Conservation (phyloP, 1,140 invertebrate genomes). For the Lordiphosa stackelbergi region DNA sequence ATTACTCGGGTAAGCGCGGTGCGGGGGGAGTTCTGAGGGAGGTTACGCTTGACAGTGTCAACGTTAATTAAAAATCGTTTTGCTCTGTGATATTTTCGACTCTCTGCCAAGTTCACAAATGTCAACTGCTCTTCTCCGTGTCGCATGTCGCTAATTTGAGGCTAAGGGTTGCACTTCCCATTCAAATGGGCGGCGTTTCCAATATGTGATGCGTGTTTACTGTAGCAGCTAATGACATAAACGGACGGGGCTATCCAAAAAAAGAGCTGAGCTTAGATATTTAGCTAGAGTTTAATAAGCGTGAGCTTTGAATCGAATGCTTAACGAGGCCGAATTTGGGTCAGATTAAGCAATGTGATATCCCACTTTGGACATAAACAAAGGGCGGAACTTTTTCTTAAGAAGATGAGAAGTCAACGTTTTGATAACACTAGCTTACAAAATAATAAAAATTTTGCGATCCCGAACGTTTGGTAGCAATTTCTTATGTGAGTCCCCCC, state of each 20-base stretch:
- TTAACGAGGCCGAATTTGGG: neutral
- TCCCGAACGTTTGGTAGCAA: too few relatives aligned
- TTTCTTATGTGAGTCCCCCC: too few relatives aligned
- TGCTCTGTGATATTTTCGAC: constrained; percentile 51
- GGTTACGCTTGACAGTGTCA: constrained; percentile 59
- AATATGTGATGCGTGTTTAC: constrained; percentile 41
- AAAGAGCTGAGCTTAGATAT: constrained; percentile 9
- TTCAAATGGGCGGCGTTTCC: constrained; percentile 33
- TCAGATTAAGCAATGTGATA: neutral
- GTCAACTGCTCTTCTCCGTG: constrained; percentile 30
- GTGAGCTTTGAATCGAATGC: constrained; percentile 30
- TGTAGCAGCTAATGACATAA: constrained; percentile 45
- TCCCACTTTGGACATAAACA: too few relatives aligned
- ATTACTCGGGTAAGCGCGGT: constrained; percentile 81
- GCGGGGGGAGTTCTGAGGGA: neutral
- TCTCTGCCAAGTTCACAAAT: constrained; percentile 58
- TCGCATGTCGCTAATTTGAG: constrained; percentile 63
- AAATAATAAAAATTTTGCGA: too few relatives aligned
- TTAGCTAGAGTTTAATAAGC: constrained; percentile 37
- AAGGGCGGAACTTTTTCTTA: too few relatives aligned
- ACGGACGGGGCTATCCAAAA: constrained; percentile 12
- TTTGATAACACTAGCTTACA: too few relatives aligned
- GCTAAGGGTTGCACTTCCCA: constrained; percentile 24
- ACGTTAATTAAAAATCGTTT: constrained; percentile 73
- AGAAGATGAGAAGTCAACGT: too few relatives aligned